A percentile compares a stretch with the other conserved stretches of the same genome.
phyloP scores from a whole-genome alignment of 2,113 vertebrate species.

The Malaclemys terrapin region DNA sequence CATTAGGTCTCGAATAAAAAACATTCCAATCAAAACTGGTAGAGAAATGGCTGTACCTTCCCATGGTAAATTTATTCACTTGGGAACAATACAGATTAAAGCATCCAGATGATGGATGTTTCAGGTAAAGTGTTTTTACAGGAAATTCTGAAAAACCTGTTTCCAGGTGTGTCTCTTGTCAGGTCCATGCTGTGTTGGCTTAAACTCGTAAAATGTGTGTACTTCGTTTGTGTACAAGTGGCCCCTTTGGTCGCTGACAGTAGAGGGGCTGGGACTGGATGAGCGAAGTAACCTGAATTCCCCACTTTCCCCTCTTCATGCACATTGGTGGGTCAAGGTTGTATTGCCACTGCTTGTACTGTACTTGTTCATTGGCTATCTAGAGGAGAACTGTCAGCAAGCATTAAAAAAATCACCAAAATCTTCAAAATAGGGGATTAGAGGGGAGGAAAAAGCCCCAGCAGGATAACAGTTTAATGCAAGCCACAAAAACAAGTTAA shows the following conservation, averaged over 20 bases:
- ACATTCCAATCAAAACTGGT: background rate
- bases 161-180: background rate
- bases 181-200: background rate
- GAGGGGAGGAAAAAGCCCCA: background rate
- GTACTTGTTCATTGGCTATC: rapidly evolving
- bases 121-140: background rate
- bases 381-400: background rate
- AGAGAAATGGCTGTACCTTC: background rate
- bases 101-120: background rate
- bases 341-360: background rate
- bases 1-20: background rate
- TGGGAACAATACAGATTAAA: background rate
- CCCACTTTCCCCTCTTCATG: background rate
- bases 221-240: rapidly evolving
- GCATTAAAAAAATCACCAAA: background rate
- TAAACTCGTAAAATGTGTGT: rapidly evolving
- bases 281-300: rapidly evolving
- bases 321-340: rapidly evolving
- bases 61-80: background rate
- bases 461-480: background rate
- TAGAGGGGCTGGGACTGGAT: background rate
- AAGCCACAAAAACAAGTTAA: background rate
- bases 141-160: rapidly evolving
- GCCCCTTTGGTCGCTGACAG: background rate
- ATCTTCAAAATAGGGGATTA: background rate